A percentile compares a stretch with the other conserved stretches of the same genome.
phyloP scores from a whole-genome alignment of 2,888 invertebrate genomes.

The Endomychus coccineus region DNA sequence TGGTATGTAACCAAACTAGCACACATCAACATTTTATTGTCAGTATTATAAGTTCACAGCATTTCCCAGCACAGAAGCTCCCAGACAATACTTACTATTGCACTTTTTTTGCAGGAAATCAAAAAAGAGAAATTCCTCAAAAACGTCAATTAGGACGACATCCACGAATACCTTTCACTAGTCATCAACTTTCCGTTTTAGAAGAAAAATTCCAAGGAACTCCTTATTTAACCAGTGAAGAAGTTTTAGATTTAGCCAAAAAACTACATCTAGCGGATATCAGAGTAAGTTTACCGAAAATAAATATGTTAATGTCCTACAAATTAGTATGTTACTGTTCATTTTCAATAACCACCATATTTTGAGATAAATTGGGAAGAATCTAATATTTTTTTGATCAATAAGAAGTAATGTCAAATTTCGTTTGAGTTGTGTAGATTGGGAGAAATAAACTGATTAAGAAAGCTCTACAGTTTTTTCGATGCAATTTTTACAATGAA shows the following conservation, averaged over 20 bases:
- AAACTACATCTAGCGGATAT: conserved; percentile 60
- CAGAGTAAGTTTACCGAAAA: conserved; percentile 47
- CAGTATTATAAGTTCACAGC: too few species aligned
- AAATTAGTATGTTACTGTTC: background rate
- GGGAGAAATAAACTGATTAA: conserved; percentile 2
- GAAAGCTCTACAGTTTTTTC: conserved; percentile 2
- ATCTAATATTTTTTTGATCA: background rate
- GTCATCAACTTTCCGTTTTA: conserved; percentile 57
- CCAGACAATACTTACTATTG: too few species aligned
- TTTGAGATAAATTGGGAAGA: background rate
- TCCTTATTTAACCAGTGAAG: conserved; percentile 63
- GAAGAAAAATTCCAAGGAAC: conserved; percentile 61
- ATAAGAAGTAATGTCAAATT: background rate
- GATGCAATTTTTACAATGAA: background rate
- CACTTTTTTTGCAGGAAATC: conserved; percentile 31
- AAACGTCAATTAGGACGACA: conserved; percentile 56
- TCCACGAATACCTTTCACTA: conserved; percentile 68
- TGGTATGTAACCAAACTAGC: too few species aligned
- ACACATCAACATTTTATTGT: too few species aligned
- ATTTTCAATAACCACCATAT: background rate
- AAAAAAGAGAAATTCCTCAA: conserved; percentile 42
- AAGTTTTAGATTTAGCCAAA: conserved; percentile 56
- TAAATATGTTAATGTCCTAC: conserved; percentile 1
- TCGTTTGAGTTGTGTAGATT: background rate
- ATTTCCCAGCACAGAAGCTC: too few species aligned